A percentile compares a stretch with the other conserved stretches of the same genome.
Evolutionary conservation across 1,140 invertebrate genomes (phyloP).

Genomic region (Drosophila busckii): DNA sequence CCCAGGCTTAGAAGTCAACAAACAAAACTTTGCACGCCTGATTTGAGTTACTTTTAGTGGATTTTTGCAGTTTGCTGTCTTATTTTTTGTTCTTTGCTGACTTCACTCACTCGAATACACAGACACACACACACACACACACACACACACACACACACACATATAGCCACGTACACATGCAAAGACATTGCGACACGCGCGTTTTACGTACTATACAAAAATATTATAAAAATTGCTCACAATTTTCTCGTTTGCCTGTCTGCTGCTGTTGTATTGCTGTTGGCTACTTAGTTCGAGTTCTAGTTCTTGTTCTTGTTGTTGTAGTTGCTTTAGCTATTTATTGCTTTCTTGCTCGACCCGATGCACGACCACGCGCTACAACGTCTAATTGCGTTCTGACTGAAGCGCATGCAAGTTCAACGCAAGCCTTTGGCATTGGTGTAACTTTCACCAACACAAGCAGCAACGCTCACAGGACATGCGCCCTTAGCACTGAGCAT

Average conservation of each 20-base stretch:
- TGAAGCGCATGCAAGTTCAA: background rate
- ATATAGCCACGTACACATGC: constrained; percentile 20
- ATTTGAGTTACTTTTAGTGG: constrained; percentile 15
- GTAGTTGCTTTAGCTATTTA: constrained; percentile 28
- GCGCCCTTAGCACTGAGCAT: constrained; percentile 47
- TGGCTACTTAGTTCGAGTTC: too few relatives aligned
- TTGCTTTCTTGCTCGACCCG: constrained; percentile 20
- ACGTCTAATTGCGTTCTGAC: constrained; percentile 68
- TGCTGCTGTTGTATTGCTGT: constrained; percentile 46
- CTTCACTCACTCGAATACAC: constrained; percentile 28
- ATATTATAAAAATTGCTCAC: constrained; percentile 71
- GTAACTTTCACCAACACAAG: constrained; percentile 28
- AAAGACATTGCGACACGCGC: constrained; percentile 27
- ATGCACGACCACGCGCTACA: constrained; percentile 63
- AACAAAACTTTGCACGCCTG: constrained; percentile 23
- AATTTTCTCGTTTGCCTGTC: constrained; percentile 54
- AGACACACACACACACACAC: constrained; percentile 10
- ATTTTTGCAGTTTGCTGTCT: constrained; percentile 4
- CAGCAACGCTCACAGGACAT: constrained; percentile 48
- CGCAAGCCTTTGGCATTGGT: constrained; percentile 9
- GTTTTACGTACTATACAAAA: constrained; percentile 46
- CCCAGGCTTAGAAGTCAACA: constrained; percentile 32
- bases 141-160: constrained; percentile 16
- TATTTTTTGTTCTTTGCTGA: constrained; percentile 23
- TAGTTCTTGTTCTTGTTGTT: constrained; percentile 18